Evolutionary conservation across 2,113 vertebrate species (phyloP), one percentile per base, ranked within the genome.

Genomic region (Phainopepla nitens): DNA sequence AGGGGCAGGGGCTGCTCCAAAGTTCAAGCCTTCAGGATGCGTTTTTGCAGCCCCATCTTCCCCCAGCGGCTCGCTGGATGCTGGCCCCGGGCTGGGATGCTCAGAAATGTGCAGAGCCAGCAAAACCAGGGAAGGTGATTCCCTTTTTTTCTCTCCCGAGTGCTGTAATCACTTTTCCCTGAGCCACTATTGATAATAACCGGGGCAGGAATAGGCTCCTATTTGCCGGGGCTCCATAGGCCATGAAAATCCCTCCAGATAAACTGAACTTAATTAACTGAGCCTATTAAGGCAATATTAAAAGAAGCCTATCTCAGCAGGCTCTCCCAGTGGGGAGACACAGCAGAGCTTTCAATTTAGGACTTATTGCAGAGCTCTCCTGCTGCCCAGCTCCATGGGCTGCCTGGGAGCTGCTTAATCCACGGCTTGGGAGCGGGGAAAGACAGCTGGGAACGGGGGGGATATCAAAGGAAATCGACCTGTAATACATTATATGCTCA

Each of bases 211-310:
- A 65, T 19, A 9, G 70, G 80, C 84, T 95, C 92, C 87, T 44
- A 24, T 87, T 94, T 72, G 86, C 93, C 70, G 69, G 86, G 84
- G 28, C 92, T 91, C 88, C 60, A 42, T 42, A 83, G 91, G 96
- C 96, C 73, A 27, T 82, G 79, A 93, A 97, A 96, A 64, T n/a
- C 94, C 71, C 61, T 82, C 72, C 81, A 64, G 95, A 93, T 95
- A 49, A 23, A 77, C 87, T 86, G 94, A 82, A 90, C 79, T 97
- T 97, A 97, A 98, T 98, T 98, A 98, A 98, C 94, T 98, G 84
- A 85, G 95, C 97, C 96, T 96, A 93, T 98, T 98, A 97, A 96
- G 95, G 96, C 96, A 39, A 97, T 91, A 96, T 97, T 96, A 97
- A 97, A 96, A 97, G 90, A 95, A 96, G 93, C 83, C 93, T 89